Percentiles rank a stretch among this genome's conserved stretches.
These are phyloP conservation scores for Megalops cyprinoides DNA, from an alignment of 2,797 vertebrate genomes.

Conservation along the genomic window DNA sequence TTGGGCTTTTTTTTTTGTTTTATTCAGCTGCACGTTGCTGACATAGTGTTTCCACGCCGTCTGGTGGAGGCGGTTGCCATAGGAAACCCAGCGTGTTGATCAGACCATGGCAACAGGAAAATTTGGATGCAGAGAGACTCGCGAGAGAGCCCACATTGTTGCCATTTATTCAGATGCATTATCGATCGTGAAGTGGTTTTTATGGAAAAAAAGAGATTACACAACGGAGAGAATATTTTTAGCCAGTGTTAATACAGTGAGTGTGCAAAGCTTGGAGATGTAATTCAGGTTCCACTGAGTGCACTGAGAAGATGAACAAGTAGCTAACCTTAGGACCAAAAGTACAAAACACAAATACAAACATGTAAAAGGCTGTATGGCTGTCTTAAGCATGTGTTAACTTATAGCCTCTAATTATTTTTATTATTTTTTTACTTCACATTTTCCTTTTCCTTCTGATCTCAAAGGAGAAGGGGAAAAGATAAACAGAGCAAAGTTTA, in stretches of 20 bases:
- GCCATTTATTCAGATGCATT: background rate
- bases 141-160: background rate
- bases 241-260: background rate
- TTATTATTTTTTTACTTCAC: background rate
- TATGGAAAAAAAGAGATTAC: background rate
- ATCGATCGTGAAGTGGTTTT: background rate
- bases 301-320: no score
- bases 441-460: background rate
- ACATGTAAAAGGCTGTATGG: no score
- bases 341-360: no score
- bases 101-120: background rate
- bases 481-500: background rate
- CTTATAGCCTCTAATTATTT: no score
- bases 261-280: background rate
- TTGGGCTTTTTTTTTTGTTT: background rate
- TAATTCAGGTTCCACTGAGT: background rate
- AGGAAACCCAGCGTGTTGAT: slow-evolving; percentile 46
- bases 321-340: no score
- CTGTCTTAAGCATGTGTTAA: no score
- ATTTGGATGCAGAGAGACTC: background rate
- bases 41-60: slow-evolving; percentile 38
- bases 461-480: background rate
- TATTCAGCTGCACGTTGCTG: slow-evolving; percentile 3
- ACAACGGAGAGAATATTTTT: background rate
- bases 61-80: slow-evolving; percentile 51